Evolutionary conservation across 2,113 vertebrate species (phyloP), one percentile per base, ranked within the genome.

Genomic region (Cebidichthys violaceus): DNA sequence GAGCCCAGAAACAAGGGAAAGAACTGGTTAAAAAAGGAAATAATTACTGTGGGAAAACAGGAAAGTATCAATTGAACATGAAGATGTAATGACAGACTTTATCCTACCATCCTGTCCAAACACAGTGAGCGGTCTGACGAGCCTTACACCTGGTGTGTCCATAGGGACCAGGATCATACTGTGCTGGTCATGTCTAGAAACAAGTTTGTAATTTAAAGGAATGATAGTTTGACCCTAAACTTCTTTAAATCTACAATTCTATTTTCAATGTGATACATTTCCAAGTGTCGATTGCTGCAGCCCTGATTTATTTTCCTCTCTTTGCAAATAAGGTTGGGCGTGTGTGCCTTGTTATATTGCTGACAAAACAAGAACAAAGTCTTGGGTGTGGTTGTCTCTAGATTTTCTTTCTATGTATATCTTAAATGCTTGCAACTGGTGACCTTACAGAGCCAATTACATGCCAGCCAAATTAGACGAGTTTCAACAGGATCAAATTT

Each of bases 161-260:
- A 97, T 91, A 4, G 98, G 97, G 74, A 99, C 96, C 52, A 99
- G 94, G 75, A 99, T 83, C 96, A 98, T 97, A 35, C 96, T 98
- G 94, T 99, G 97, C 59, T 96, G 95, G 57, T 86, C 66, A 35
- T 98, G 94, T 75, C 98, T 98, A 78, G 27, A 71, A 62, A 91
- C 66, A 90, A 57, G 20, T 47, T 57, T 3, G 75, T 0, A 54
- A 29, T 60, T 33, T 64, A 60, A 37, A 24, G 3, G 13, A 75
- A 71, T 18, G 0, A 62, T 15, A 55, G 9, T 50, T 18, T 22
- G 20, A 47, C 0, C 2, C 20, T 6, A 27, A 1, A 18, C 13
- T 35, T 24, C 3, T 61, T 37, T 76, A 20, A n/a, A n/a, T 20
- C 31, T 35, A 10, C 1, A 27, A 60, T 35, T 43, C 11, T 20